Percentiles rank a stretch among this genome's conserved stretches.
Conservation (phyloP, 2,888 invertebrate species). For the Cryptus viduatorius region DNA sequence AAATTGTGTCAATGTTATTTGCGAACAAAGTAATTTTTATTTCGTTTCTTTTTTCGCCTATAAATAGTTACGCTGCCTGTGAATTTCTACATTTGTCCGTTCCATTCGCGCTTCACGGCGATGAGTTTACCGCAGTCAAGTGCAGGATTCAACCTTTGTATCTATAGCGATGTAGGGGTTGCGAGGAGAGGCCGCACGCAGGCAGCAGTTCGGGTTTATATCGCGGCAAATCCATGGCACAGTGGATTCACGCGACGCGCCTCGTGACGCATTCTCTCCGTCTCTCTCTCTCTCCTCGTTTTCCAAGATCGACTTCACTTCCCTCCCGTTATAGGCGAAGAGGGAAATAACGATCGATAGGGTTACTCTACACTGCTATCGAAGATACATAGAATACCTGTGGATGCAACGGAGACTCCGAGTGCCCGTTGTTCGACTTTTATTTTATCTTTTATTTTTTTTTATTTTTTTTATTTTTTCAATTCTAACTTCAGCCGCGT, state of each 20-base stretch:
- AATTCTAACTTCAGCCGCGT: not conserved
- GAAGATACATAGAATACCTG: not conserved
- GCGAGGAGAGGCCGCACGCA: not conserved
- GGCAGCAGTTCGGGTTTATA: not conserved
- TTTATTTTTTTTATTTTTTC: not conserved
- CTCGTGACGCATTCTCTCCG: constrained; percentile 63
- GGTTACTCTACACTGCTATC: not conserved
- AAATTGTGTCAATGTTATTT: too few relatives aligned
- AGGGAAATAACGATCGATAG: constrained; percentile 4
- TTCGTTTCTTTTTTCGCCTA: not conserved
- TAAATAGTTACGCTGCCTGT: not conserved
- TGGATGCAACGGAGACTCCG: not conserved
- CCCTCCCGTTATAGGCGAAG: not conserved
- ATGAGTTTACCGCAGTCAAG: not conserved
- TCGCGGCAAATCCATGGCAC: constrained; percentile 42
- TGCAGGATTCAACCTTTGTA: not conserved
- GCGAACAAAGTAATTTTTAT: too few relatives aligned
- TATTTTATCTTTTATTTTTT: not conserved
- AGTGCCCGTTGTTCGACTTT: not conserved
- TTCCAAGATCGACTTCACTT: constrained; percentile 5
- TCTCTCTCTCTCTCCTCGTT: constrained; percentile 21
- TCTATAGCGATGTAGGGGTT: not conserved
- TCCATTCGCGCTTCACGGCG: not conserved
- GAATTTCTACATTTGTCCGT: not conserved
- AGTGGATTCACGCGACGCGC: constrained; percentile 67